Base-by-base conservation (phyloP, 2,113 vertebrate species). In the Xenopus borealis region DNA sequence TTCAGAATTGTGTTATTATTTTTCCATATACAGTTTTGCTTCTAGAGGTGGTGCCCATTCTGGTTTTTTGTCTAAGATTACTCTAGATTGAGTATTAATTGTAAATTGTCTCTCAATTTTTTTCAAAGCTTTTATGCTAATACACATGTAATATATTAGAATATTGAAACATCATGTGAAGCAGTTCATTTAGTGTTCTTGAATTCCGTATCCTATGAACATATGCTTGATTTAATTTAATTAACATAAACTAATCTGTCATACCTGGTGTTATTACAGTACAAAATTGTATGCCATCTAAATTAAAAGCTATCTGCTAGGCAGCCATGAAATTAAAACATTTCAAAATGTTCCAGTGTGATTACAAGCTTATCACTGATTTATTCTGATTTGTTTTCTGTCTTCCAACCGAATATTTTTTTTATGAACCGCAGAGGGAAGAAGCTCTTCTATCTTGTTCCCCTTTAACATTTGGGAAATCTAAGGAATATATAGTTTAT, bases 311-410 rank as follows among this genome's bases (percentile, higher is more conserved):
- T 44, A 18, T 46, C 45, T 66, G 40, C 16, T 66, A 45, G 63
- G 44, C 63, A 66, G 44, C 17, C 63, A 66, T 66, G 33, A 45
- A 66, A 66, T 66, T 66, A 19, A 66, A 66, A 66, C 23, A 12
- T 46, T 46, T 66, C n/a, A 61, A 61, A 61, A 12, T 61, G 58
- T 61, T 61, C 58, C 58, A 61, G 12, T 61, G 13, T 19, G 55
- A 10, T 58, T 58, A 58, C 17, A 9, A 64, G 9, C 62, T 64
- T 40, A 64, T 64, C 27, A 10, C 17, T 64, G 27, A 10, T 44
- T 40, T 64, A 64, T 40, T 12, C 27, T 17, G 20, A 62, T 62
- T 23, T 27, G 62, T 64, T 64, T 27, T 40, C 9, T 64, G 17
- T 33, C 30, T 64, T 40, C 27, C 9, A 64, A 64, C 11, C 5